A percentile compares a stretch with the other conserved stretches of the same genome.
phyloP scores from a whole-genome alignment of 2,888 invertebrate genomes.

The Eristalinus sepulchralis region DNA sequence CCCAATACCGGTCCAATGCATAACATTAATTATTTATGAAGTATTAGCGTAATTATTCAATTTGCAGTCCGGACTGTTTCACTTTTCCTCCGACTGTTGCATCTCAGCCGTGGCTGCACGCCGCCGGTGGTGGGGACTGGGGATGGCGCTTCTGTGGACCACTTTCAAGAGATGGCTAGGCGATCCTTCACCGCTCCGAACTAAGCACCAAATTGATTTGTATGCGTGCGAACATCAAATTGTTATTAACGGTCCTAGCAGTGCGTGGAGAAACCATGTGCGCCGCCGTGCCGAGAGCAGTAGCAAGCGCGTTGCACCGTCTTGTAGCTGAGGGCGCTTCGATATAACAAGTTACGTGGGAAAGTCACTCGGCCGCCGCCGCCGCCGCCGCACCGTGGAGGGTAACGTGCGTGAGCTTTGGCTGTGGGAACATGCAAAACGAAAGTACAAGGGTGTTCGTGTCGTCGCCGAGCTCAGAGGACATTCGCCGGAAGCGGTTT shows the following conservation, averaged over 20 bases:
- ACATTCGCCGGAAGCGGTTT: slow-evolving; percentile 49
- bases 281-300: slow-evolving; percentile 31
- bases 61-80: slow-evolving; percentile 73
- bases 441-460: slow-evolving; percentile 20
- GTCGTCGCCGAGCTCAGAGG: slow-evolving; percentile 33
- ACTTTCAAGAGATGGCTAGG: slow-evolving; percentile 1
- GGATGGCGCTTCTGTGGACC: slow-evolving; percentile 44
- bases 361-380: slow-evolving; percentile 24
- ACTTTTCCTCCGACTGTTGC: slow-evolving; percentile 59
- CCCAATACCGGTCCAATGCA: slow-evolving; percentile 70
- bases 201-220: slow-evolving; percentile 64
- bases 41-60: slow-evolving; percentile 77
- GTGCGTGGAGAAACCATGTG: slow-evolving; percentile 67
- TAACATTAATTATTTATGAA: slow-evolving; percentile 77
- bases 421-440: slow-evolving; percentile 58
- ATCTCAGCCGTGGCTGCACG: slow-evolving; percentile 40
- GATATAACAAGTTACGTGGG: slow-evolving; percentile 47
- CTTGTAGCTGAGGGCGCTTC: slow-evolving; percentile 35
- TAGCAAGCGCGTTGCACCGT: slow-evolving; percentile 19
- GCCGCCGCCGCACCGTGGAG: not conserved
- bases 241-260: slow-evolving; percentile 70
- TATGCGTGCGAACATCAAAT: slow-evolving; percentile 71
- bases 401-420: not conserved
- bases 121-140: not conserved
- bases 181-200: not conserved